Base-by-base conservation (phyloP, 2,113 vertebrate species). In the Poeciliopsis turrubarensis region DNA sequence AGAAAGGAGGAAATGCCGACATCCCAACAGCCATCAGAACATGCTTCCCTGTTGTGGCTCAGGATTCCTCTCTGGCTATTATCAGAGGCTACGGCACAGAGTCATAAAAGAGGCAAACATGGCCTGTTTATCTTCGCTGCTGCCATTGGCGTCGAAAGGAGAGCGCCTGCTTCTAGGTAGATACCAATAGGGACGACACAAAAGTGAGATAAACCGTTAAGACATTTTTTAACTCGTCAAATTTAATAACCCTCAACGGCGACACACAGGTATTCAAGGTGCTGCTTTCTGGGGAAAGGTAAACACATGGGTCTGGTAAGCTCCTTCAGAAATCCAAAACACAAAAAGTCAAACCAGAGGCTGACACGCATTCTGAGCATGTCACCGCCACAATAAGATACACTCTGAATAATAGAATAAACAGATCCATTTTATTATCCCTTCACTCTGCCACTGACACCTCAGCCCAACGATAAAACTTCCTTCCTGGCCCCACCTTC, bases 321-420 rank as follows among this genome's bases (percentile, higher is more conserved):
- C 92, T 90, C 77, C 75, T 19, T 75, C 77, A 31, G 61, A 80
- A 85, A 86, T 80, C 62, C 54, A 13, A n/a, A 65, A 61, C 29
- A 68, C 51, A 86, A 80, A 78, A 72, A 70, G 83, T 86, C 63
- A 88, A 91, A 86, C 88, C 83, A 37, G 77, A 69, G 10, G 64
- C 79, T 94, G 93, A 94, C 89, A 91, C 27, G 87, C 82, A 89
- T 93, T 94, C 91, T 83, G 22, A 89, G 83, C 88, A 26, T 91
- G 89, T 93, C 92, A 90, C 60, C 30, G 84, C 83, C 79, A 93
- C 91, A 92, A 92, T 87, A 87, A 93, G 88, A 93, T 87, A 92
- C 88, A 89, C 83, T 68, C 14, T 66, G 90, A 93, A 95, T 94
- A 94, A 94, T 94, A 94, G 91, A 94, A 95, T 94, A 92, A 94